These are phyloP conservation scores for Athalia rosae DNA, from an alignment of 2,888 invertebrate genomes.

Conservation along the genomic window DNA sequence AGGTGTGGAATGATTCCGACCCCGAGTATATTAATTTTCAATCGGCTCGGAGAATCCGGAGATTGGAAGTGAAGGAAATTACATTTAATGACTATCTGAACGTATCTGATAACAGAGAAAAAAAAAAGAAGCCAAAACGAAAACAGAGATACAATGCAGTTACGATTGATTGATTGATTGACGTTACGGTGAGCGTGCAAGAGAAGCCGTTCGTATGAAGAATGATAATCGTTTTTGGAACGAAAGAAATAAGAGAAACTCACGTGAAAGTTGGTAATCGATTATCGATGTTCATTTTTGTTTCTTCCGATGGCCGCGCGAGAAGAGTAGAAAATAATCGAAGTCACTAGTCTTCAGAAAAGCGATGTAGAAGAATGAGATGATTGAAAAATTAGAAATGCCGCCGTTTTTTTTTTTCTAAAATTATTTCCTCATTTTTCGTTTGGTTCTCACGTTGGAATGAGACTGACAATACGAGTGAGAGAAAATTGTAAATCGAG, in stretches of 20 bases:
- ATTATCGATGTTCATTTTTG: too few species aligned
- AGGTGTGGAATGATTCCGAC: too few species aligned
- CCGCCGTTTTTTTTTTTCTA: not conserved
- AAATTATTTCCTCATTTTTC: not conserved
- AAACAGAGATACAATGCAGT: not conserved
- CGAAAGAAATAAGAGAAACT: too few species aligned
- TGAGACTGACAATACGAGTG: not conserved
- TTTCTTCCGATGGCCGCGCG: too few species aligned
- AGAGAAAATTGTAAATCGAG: not conserved
- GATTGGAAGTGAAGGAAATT: too few species aligned
- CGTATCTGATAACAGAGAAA: not conserved
- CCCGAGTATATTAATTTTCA: too few species aligned
- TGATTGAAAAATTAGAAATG: constrained; percentile 2
- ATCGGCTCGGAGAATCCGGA: too few species aligned
- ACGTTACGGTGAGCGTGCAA: not conserved
- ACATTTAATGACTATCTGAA: not conserved
- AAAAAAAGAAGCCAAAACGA: not conserved
- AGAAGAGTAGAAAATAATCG: too few species aligned
- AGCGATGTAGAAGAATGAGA: not conserved
- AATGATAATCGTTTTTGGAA: too few species aligned
- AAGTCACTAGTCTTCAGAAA: too few species aligned
- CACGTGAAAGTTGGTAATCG: too few species aligned
- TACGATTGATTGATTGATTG: not conserved
- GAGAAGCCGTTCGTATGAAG: too few species aligned
- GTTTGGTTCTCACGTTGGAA: not conserved